These are phyloP conservation scores for Crepidodera aurea DNA, from an alignment of 2,888 invertebrate species.

Conservation along the genomic window DNA sequence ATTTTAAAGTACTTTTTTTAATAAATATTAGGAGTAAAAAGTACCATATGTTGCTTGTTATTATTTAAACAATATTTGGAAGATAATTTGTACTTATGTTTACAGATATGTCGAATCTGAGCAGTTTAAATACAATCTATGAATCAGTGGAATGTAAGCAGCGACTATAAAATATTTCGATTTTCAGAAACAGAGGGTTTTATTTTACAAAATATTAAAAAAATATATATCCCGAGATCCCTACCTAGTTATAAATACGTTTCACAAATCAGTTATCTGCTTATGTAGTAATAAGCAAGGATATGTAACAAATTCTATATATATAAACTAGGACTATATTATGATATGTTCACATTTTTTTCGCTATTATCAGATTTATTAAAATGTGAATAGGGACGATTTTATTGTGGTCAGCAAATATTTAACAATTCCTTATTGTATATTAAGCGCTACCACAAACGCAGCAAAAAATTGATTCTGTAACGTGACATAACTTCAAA, in stretches of 20 bases:
- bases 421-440: conserved; percentile 8
- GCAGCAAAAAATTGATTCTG: not conserved
- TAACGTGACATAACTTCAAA: not conserved
- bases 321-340: conserved; percentile 40
- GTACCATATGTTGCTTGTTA: no score
- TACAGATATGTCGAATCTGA: conserved; percentile 3
- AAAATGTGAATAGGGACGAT: conserved; percentile 2
- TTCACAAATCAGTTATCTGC: conserved; percentile 14
- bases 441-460: not conserved
- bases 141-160: not conserved
- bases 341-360: conserved; percentile 47
- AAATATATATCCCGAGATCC: not conserved
- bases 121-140: no score
- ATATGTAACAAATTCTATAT: conserved; percentile 36
- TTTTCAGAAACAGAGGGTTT: no score
- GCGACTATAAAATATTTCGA: not conserved
- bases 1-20: no score
- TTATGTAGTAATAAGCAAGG: conserved; percentile 28
- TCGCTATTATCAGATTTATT: conserved; percentile 24
- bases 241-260: conserved; percentile 15
- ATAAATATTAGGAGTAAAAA: no score
- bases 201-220: not conserved
- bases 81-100: conserved; percentile 13
- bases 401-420: not conserved
- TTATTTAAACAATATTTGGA: not conserved